Percentiles rank a stretch among this genome's conserved stretches.
These are phyloP conservation scores for Cheiracanthium punctorium DNA, from an alignment of 2,888 invertebrate species.

Conservation along the genomic window DNA sequence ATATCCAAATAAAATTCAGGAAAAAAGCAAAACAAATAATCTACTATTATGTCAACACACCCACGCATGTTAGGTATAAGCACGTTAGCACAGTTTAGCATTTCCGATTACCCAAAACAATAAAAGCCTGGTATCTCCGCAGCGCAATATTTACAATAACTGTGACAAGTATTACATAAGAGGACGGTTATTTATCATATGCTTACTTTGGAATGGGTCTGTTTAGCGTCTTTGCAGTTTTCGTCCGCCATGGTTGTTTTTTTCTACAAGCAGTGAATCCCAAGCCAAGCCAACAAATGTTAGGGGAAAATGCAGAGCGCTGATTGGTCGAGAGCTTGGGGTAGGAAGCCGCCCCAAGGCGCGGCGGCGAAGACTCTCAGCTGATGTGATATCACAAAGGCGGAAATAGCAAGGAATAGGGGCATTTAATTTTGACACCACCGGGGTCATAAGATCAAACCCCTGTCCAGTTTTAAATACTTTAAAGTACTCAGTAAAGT, in stretches of 20 bases:
- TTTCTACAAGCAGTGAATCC: background rate
- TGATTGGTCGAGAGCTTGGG: constrained; percentile 28
- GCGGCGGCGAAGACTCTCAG: constrained; percentile 29
- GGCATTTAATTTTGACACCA: background rate
- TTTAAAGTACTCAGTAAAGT: too few relatives aligned
- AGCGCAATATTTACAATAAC: background rate
- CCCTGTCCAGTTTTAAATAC: too few relatives aligned
- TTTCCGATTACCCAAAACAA: background rate
- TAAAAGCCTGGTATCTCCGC: background rate
- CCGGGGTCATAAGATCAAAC: too few relatives aligned
- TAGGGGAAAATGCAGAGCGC: constrained; percentile 20
- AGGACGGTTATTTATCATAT: background rate
- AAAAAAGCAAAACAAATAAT: background rate
- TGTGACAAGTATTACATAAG: background rate
- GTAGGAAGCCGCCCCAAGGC: constrained; percentile 37
- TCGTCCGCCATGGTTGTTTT: constrained; percentile 55
- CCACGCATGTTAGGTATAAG: background rate
- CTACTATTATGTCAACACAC: constrained; percentile 5
- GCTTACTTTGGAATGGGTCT: constrained; percentile 49
- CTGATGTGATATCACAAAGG: constrained; percentile 31
- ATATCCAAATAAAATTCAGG: too few relatives aligned
- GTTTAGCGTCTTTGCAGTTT: constrained; percentile 42
- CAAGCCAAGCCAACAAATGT: constrained; percentile 24
- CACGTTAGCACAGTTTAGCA: background rate
- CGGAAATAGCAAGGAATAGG: background rate